phyloP scores from a whole-genome alignment of 1,140 invertebrate species.

The Ceratitis capitata region DNA sequence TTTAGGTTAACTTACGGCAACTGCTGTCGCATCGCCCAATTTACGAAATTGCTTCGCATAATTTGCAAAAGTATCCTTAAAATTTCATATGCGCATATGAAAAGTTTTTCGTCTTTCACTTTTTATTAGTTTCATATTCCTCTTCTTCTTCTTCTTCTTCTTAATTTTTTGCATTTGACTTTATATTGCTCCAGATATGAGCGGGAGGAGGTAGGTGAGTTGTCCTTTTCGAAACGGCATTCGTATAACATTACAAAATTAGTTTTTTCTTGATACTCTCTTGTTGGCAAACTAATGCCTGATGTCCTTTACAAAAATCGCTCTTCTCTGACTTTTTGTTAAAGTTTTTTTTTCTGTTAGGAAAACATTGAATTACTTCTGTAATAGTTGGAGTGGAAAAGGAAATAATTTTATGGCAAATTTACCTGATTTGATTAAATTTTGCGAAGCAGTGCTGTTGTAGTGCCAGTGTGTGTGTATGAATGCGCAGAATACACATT shows the following conservation, averaged over 20 bases:
- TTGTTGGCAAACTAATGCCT: neutral
- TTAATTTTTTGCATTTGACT: neutral
- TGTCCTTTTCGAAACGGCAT: neutral
- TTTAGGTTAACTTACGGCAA: neutral
- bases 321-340: slow-evolving; percentile 34
- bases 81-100: slow-evolving; percentile 35
- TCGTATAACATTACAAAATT: neutral
- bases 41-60: slow-evolving; percentile 65
- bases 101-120: slow-evolving; percentile 32
- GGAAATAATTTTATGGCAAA: slow-evolving; percentile 59
- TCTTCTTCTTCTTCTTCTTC: slow-evolving; percentile 15
- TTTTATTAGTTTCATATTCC: slow-evolving; percentile 39
- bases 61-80: slow-evolving; percentile 55
- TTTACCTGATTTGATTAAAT: slow-evolving; percentile 65
- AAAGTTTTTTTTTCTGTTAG: neutral
- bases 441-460: slow-evolving; percentile 40
- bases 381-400: neutral
- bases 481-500: neutral
- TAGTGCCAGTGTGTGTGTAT: neutral
- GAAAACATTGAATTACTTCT: neutral
- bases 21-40: slow-evolving; percentile 47
- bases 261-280: slow-evolving; percentile 17
- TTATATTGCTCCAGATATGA: neutral
- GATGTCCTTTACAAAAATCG: slow-evolving; percentile 47
- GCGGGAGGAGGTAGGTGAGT: neutral